A percentile compares a stretch with the other conserved stretches of the same genome.
Conservation (phyloP, 2,113 vertebrate species). For the Salminus brasiliensis region DNA sequence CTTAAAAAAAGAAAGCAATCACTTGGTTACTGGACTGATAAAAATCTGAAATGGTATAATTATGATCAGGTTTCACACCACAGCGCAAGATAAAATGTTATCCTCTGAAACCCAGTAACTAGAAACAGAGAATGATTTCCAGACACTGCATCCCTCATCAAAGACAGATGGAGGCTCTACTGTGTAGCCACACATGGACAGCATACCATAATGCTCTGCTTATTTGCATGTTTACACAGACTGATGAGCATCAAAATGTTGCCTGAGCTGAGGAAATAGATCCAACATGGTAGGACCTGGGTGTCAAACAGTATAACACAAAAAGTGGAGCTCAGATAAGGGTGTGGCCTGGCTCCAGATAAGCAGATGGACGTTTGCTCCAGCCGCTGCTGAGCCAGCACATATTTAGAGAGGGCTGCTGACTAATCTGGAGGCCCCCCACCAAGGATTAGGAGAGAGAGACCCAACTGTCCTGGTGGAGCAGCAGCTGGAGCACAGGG, state of each 20-base stretch:
- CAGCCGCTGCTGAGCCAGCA: neutral
- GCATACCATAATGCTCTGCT: neutral
- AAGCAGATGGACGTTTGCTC: neutral
- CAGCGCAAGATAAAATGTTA: too few species aligned
- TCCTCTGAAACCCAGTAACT: neutral
- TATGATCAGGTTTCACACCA: too few species aligned
- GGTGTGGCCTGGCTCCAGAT: neutral
- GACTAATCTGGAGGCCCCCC: neutral
- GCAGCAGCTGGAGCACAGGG: neutral
- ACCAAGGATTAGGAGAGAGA: constrained; percentile 8
- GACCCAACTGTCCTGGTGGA: constrained; percentile 13
- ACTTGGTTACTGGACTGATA: neutral
- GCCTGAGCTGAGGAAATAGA: too few species aligned
- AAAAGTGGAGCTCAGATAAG: too few species aligned
- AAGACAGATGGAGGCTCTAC: too few species aligned
- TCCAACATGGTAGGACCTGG: neutral
- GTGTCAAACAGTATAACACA: neutral
- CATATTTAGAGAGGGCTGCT: neutral
- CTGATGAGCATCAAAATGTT: neutral
- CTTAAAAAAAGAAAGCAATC: too few species aligned
- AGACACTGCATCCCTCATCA: neutral
- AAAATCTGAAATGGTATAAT: neutral
- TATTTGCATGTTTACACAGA: neutral
- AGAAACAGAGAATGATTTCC: neutral
- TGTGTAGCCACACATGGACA: neutral